Conservation (phyloP, 2,888 invertebrate genomes). For the Ariolimax columbianus region DNA sequence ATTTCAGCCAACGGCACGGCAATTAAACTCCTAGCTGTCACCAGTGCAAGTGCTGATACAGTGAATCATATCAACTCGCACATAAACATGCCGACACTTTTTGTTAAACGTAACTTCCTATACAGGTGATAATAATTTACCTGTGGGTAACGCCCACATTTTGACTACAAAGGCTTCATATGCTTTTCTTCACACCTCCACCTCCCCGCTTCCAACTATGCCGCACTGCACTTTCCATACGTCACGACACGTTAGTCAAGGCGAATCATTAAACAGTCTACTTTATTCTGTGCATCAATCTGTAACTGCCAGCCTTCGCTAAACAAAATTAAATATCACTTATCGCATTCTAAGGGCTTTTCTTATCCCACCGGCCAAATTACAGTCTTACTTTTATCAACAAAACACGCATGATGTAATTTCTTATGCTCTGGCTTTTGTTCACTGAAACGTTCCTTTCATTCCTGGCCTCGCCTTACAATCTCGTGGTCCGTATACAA, state of each 20-base stretch:
- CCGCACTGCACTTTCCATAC: background rate
- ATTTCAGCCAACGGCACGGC: background rate
- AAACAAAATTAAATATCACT: background rate
- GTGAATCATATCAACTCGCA: background rate
- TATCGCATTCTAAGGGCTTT: background rate
- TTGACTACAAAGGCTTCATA: background rate
- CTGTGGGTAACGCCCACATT: conserved; percentile 29
- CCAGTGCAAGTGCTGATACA: background rate
- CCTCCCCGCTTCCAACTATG: background rate
- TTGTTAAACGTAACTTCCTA: background rate
- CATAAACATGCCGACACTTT: background rate
- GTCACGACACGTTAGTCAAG: background rate
- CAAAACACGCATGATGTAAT: background rate
- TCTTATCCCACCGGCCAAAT: background rate
- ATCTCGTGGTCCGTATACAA: background rate
- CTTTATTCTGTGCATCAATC: background rate
- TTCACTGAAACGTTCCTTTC: background rate
- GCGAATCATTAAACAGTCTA: background rate
- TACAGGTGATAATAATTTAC: conserved; percentile 4
- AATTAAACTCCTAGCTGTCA: background rate
- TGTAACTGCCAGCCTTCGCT: background rate
- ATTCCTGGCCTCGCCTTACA: background rate
- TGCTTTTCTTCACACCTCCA: background rate
- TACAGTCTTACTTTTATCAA: background rate
- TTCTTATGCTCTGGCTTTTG: background rate